Conservation (phyloP, 1,140 invertebrate species). For the Potamilus streckersoni region DNA sequence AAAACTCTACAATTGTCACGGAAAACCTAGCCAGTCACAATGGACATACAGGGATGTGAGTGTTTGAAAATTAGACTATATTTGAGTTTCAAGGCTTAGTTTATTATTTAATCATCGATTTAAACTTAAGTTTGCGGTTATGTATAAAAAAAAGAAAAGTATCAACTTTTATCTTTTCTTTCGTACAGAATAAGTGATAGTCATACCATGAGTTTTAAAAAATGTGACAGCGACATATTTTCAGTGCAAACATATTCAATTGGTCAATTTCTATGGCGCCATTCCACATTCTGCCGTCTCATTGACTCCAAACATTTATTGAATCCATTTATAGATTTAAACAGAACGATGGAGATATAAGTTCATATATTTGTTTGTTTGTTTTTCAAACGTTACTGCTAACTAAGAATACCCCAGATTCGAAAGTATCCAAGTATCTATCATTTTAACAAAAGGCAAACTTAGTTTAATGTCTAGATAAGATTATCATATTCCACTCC, state of each 20-base stretch:
- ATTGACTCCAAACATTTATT: neutral
- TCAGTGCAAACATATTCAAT: too few species aligned
- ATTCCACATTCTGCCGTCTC: neutral
- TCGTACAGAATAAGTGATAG: too few species aligned
- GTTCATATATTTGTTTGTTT: neutral
- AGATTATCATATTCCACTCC: neutral
- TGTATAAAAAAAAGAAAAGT: neutral
- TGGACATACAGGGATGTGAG: slow-evolving; percentile 25
- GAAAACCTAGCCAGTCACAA: slow-evolving; percentile 9
- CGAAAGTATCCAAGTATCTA: neutral
- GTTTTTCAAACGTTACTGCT: too few species aligned
- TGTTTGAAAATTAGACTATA: neutral
- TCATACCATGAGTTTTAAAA: too few species aligned
- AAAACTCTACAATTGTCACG: slow-evolving; percentile 19
- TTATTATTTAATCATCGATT: neutral
- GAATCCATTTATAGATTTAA: neutral
- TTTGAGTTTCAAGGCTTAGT: neutral
- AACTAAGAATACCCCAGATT: too few species aligned
- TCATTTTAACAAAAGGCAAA: neutral
- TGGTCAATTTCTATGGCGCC: neutral
- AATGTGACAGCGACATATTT: too few species aligned
- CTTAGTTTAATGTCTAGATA: neutral
- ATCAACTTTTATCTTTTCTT: too few species aligned
- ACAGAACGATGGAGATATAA: neutral
- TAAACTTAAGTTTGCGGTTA: neutral